These are phyloP conservation scores for Callosobruchus maculatus DNA, from an alignment of 2,888 invertebrate genomes.

Conservation along the genomic window DNA sequence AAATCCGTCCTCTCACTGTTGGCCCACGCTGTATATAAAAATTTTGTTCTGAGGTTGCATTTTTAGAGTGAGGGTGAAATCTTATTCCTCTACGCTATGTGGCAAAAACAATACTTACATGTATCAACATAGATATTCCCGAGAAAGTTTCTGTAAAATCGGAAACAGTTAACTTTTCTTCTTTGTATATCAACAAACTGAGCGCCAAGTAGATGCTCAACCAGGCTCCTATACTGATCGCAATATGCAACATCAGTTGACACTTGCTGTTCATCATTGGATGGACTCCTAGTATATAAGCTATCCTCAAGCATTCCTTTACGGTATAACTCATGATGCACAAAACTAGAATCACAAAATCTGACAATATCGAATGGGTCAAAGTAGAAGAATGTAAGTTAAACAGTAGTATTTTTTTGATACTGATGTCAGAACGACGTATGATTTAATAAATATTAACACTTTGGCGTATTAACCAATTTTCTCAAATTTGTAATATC, in stretches of 20 bases:
- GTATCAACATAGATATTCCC: not conserved
- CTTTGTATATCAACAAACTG: not conserved
- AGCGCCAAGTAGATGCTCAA: not conserved
- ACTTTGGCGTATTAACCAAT: no score
- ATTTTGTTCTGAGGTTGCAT: no score
- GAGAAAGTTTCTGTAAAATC: not conserved
- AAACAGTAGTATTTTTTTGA: no score
- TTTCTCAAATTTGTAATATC: no score
- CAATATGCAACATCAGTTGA: not conserved
- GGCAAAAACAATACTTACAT: not conserved
- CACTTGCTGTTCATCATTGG: not conserved
- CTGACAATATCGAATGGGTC: no score
- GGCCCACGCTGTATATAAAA: no score
- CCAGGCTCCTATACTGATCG: not conserved
- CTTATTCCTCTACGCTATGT: no score
- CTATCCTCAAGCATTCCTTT: not conserved
- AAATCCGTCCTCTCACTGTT: no score
- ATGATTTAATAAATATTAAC: no score
- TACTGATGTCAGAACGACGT: no score
- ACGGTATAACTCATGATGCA: not conserved
- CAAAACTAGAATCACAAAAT: not conserved
- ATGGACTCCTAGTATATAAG: not conserved
- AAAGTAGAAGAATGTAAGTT: no score
- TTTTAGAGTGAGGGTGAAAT: no score
- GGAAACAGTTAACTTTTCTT: not conserved